Base-by-base conservation (phyloP, 2,888 invertebrate species). In the Ornithoptera alexandrae region DNA sequence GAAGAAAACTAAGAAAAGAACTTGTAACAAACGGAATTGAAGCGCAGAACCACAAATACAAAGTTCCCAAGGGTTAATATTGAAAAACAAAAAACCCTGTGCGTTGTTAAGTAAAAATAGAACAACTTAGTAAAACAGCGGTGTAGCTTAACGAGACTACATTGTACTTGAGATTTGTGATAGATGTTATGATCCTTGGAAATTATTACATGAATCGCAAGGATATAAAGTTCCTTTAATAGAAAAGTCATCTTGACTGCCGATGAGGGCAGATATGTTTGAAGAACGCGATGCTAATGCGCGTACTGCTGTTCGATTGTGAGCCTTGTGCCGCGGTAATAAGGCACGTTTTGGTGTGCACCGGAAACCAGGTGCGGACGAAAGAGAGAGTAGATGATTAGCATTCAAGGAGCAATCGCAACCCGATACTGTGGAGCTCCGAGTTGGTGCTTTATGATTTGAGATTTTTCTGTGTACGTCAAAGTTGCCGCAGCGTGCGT, bases 401-500 rank as follows among this genome's bases (percentile, higher is more conserved):
- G 86, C 85, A 91, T 91, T 84, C 91, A 89, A 80, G 80, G 76
- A 81, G 88, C 87, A 85, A 84, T 86, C 80, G 91, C 88, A 89
- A 91, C 85, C 87, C 87, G 90, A 91, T 89, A 80, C 77, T 74
- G 73, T 75, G 78, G 77, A 78, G 83, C 74, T 61, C 67, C 64
- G 67, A 78, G 81, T 79, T 76, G 78, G 86, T 90, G 88, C 82
- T 92, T 92, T 92, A 92, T 86, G 91, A 87, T 89, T 89, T 89
- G 89, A 89, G 90, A 90, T 89, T 89, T 88, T 88, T 88, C 89
- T 90, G 91, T 90, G 86, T 85, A 84, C 86, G 89, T 89, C 90
- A 90, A 89, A 91, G 90, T 82, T 81, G 85, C 90, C 90, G 89
- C 89, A 82, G 85, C 80, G 76, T 82, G 82, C 77, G 79, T 73